Base-by-base conservation (phyloP, 2,797 vertebrate genomes). In the Sebastes melanostomus region DNA sequence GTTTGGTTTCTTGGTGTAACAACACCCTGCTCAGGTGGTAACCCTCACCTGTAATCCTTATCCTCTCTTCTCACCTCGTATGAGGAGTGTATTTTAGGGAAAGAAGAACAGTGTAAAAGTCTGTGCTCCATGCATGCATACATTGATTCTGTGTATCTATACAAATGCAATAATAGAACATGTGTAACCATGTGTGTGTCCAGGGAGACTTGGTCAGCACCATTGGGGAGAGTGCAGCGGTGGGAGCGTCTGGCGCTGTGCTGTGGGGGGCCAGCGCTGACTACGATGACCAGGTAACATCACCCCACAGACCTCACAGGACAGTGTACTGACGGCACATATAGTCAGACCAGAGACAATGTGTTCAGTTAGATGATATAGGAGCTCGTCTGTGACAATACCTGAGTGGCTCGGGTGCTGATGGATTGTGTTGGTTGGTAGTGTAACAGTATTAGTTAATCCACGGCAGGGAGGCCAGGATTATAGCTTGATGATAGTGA, bases 141-240 rank as follows among this genome's bases (percentile, higher is more conserved):
- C 25, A 30, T 12, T 27, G 2, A 11, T 36, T 77, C 3, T 36
- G n/a, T 8, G 2, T n/a, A 20, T 73, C 27, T 54, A 18, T n/a
- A 10, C 8, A 3, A 1, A 54, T 1, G 9, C 13, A 5, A 60
- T 12, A 38, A 30, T 73, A 42, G 8, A 58, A 58, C 46, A 4
- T 24, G 25, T 72, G 66, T 42, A 25, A 59, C 71, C 14, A 10
- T 42, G 58, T 84, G 68, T 83, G 68, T 67, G 2, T 75, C 20
- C 71, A 90, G 96, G 83, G 59, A 63, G 96, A 97, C 76, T 92
- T 97, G 78, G 92, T 96, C 70, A 85, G 87, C 84, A 96, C 95
- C 52, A 74, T 96, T 0, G 96, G 96, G 59, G 96, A 97, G 92
- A 95, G 92, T 69, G 89, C 95, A 77, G 95, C 96, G 2, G 86